Evolutionary conservation across 2,797 vertebrate species (phyloP), one percentile per base, ranked within the genome.

Genomic region (Parauchenoglanis ngamensis): DNA sequence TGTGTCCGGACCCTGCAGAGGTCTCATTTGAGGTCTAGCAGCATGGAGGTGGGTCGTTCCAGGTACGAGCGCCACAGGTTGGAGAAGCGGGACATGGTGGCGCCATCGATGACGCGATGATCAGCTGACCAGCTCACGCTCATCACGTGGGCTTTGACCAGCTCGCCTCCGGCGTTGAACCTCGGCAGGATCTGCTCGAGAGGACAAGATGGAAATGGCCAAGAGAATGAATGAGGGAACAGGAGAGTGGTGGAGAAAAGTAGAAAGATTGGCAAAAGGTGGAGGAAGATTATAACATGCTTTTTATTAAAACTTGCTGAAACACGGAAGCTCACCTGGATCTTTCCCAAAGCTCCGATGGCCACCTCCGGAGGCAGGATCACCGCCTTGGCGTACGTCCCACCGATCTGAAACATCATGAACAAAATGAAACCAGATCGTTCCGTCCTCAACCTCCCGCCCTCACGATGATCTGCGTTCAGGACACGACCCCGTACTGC

Each of bases 111-210:
- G 91, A 99, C 86, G 68, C 98, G 95, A 87, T 99, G 98, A 91
- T 99, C 98, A 0, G 97, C 98, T 0, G 98, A 98, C 98, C 98
- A 99, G 94, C 97, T 98, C 92, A 98, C 95, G 1, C 96, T 97
- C 96, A 99, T 96, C 89, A 99, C 94, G 81, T 97, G 96, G 2
- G 97, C 97, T 63, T 94, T 96, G 31, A 92, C 92, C 25, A 98
- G 93, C 80, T 97, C 96, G 79, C 96, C 97, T 1, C 86, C 90
- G 4, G 91, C 83, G 77, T 96, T 95, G 84, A 98, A 99, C 80
- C 98, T 95, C 68, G 97, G 98, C 52, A 98, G 94, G 61, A 95
- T 89, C 98, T 99, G 92, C 2, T 15, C 12, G 31, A 81, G 21
- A 79, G 21, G 57, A 75, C 12, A 78, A 15, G 11, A 67, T 73